phyloP scores from a whole-genome alignment of 1,140 invertebrate genomes.

The Drosophila yakuba region DNA sequence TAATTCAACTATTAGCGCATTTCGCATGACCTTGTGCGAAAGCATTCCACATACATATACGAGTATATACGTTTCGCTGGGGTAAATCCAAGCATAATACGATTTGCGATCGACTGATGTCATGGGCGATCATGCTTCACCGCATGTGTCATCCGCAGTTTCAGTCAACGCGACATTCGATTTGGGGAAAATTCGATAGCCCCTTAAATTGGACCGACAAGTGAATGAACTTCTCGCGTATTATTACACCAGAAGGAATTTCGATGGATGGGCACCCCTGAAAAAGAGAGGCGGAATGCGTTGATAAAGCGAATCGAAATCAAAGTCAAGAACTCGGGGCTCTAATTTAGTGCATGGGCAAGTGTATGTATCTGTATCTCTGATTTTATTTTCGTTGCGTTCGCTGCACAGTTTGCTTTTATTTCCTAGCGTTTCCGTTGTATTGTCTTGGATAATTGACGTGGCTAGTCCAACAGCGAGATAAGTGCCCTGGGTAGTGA shows the following conservation, averaged over 20 bases:
- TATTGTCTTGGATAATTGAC: conserved; percentile 66
- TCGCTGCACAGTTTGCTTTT: conserved; percentile 50
- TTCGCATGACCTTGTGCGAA: conserved; percentile 48
- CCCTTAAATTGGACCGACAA: conserved; percentile 22
- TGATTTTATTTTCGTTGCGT: conserved; percentile 29
- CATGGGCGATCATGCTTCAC: conserved; percentile 48
- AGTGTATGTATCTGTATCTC: conserved; percentile 17
- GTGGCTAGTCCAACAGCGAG: conserved; percentile 10
- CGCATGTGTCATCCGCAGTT: conserved; percentile 51
- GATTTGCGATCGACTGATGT: conserved; percentile 62
- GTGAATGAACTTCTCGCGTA: conserved; percentile 71
- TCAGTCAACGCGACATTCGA: neutral
- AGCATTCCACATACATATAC: conserved; percentile 12
- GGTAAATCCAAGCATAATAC: conserved; percentile 15
- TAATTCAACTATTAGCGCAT: conserved; percentile 67
- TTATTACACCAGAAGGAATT: conserved; percentile 51
- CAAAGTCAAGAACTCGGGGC: conserved; percentile 74
- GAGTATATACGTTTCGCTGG: neutral
- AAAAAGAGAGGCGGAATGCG: conserved; percentile 55
- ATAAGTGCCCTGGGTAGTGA: conserved; percentile 1
- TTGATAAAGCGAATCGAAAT: conserved; percentile 61
- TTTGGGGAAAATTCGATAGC: conserved; percentile 40
- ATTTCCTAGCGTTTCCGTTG: conserved; percentile 66
- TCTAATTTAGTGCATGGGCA: conserved; percentile 61
- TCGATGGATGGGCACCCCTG: conserved; percentile 9